phyloP scores from a whole-genome alignment of 92 coral and sea anemone genomes.

The Zoanthus sansibaricus region DNA sequence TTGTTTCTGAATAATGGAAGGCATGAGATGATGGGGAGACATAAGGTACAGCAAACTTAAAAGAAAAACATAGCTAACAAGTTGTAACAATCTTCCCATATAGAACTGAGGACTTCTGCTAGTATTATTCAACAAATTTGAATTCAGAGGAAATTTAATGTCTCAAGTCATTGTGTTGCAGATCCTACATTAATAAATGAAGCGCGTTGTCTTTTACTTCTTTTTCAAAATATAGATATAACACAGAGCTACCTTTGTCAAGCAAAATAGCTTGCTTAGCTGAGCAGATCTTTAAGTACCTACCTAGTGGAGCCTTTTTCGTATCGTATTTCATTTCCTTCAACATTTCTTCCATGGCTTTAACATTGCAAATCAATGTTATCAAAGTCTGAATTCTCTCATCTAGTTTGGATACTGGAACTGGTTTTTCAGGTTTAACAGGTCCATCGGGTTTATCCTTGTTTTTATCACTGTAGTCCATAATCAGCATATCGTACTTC shows the following conservation, averaged over 20 bases:
- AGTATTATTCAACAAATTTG: too few relatives aligned
- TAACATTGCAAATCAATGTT: slow-evolving; percentile 88
- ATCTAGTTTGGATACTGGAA: slow-evolving; percentile 80
- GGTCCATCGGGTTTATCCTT: slow-evolving; percentile 86
- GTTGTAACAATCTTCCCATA: too few relatives aligned
- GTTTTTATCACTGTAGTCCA: slow-evolving; percentile 92
- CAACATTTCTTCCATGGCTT: slow-evolving; percentile 95
- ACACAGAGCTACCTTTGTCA: neutral
- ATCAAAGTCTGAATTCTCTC: slow-evolving; percentile 82
- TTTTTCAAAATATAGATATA: too few relatives aligned
- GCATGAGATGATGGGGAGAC: too few relatives aligned
- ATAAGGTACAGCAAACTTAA: too few relatives aligned
- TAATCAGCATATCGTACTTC: slow-evolving; percentile 86
- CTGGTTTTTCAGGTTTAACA: slow-evolving; percentile 82
- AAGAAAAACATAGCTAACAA: too few relatives aligned
- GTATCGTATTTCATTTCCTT: slow-evolving; percentile 98
- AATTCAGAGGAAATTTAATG: too few relatives aligned
- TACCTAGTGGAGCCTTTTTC: slow-evolving; percentile 95
- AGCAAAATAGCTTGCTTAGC: neutral
- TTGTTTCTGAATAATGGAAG: too few relatives aligned
- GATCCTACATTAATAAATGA: neutral
- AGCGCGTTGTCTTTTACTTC: neutral
- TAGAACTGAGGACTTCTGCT: too few relatives aligned
- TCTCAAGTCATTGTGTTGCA: neutral
- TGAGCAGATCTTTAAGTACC: slow-evolving; percentile 5